phyloP scores from a whole-genome alignment of 2,888 invertebrate species.

The Melanargia galathea region DNA sequence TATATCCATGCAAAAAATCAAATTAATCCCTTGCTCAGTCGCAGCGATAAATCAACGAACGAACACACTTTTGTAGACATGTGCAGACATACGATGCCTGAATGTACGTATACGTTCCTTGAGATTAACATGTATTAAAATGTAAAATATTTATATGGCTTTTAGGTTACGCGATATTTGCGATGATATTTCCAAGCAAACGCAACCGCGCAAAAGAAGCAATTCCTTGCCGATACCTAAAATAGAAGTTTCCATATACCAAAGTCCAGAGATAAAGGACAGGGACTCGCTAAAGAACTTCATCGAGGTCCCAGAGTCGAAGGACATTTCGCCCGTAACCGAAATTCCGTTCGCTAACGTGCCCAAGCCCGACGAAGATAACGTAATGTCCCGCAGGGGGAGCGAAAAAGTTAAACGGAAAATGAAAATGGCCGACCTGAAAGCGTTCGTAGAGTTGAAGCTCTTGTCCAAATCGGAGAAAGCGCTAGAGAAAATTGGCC shows the following conservation, averaged over 20 bases:
- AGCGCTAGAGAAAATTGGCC: constrained; percentile 93
- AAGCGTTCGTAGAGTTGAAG: constrained; percentile 96
- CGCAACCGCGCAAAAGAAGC: constrained; percentile 92
- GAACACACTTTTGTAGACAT: too few relatives aligned
- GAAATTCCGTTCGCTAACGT: constrained; percentile 73
- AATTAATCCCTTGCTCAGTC: too few relatives aligned
- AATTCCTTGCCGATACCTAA: constrained; percentile 97
- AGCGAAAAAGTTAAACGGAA: constrained; percentile 92
- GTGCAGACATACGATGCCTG: too few relatives aligned
- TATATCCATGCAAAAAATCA: too few relatives aligned
- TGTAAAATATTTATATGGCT: background rate
- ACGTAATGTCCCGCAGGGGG: constrained; percentile 81
- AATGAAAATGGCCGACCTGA: constrained; percentile 95
- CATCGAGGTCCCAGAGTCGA: constrained; percentile 89
- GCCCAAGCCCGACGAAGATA: constrained; percentile 69
- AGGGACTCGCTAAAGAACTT: constrained; percentile 87
- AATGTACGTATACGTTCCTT: background rate
- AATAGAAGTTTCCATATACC: constrained; percentile 93
- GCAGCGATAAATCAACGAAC: too few relatives aligned
- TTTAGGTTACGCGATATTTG: constrained; percentile 92
- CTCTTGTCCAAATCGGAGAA: constrained; percentile 95
- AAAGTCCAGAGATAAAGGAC: constrained; percentile 87
- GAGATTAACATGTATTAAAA: background rate
- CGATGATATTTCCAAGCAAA: constrained; percentile 90
- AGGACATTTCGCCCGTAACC: constrained; percentile 84